Conservation (phyloP, 1,140 invertebrate genomes). For the Lepidostoma basale region DNA sequence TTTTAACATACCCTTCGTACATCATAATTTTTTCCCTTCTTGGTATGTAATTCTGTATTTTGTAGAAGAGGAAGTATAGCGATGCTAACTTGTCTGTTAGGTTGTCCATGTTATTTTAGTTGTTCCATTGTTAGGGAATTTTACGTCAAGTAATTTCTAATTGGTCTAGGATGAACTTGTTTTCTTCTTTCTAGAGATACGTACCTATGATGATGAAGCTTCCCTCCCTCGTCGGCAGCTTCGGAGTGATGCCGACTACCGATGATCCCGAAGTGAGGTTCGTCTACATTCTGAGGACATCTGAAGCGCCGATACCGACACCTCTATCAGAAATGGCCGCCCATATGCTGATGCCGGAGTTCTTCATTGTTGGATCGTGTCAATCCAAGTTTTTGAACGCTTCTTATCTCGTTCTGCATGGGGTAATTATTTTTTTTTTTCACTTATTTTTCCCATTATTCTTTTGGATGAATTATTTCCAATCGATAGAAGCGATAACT, state of each 20-base stretch:
- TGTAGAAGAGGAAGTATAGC: too few relatives aligned
- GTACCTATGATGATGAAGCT: slow-evolving; percentile 69
- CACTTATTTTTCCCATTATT: too few relatives aligned
- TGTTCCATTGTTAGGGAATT: too few relatives aligned
- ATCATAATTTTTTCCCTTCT: too few relatives aligned
- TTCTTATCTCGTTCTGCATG: slow-evolving; percentile 23
- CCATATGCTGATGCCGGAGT: slow-evolving; percentile 63
- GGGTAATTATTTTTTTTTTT: slow-evolving; percentile 14
- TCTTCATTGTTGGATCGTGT: slow-evolving; percentile 67
- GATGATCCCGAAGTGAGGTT: slow-evolving; percentile 61
- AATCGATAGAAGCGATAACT: too few relatives aligned
- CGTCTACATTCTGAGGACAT: slow-evolving; percentile 70
- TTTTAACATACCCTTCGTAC: too few relatives aligned
- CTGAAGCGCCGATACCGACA: slow-evolving; percentile 64
- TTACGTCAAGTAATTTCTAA: too few relatives aligned
- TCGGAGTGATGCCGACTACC: slow-evolving; percentile 64
- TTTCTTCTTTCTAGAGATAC: slow-evolving; percentile 61
- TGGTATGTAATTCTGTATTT: too few relatives aligned
- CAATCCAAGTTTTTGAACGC: slow-evolving; percentile 53
- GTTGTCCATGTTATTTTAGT: too few relatives aligned
- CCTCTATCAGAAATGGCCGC: slow-evolving; percentile 49
- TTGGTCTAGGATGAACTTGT: too few relatives aligned
- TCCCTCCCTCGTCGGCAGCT: slow-evolving; percentile 69
- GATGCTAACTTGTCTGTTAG: too few relatives aligned
- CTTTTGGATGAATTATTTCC: too few relatives aligned